phyloP scores from a whole-genome alignment of 2,888 invertebrate genomes.

The Ormia ochracea region DNA sequence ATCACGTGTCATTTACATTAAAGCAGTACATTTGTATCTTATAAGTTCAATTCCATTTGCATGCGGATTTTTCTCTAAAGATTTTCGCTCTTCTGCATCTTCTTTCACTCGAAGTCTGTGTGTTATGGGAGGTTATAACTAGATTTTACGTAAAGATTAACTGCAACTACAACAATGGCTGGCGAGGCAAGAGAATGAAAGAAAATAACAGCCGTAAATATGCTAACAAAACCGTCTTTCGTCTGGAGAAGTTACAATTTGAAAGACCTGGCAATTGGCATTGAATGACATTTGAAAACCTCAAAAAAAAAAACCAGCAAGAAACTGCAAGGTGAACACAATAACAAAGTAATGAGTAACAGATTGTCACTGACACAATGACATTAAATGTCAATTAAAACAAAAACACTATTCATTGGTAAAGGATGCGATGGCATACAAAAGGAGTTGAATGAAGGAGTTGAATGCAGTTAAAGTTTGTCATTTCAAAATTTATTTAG shows the following conservation, averaged over 20 bases:
- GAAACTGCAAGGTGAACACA: background rate
- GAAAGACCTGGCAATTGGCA: conserved; percentile 58
- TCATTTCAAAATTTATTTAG: conserved; percentile 3
- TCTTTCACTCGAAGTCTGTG: conserved; percentile 4
- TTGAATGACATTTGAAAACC: conserved; percentile 60
- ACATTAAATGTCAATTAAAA: conserved; percentile 65
- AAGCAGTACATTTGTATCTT: conserved; percentile 59
- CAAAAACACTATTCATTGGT: conserved; percentile 36
- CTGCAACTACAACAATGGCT: conserved; percentile 3
- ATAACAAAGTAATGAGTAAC: conserved; percentile 37
- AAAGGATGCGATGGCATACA: background rate
- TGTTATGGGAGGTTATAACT: conserved; percentile 49
- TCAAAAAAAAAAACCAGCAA: background rate
- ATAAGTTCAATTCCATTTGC: conserved; percentile 53
- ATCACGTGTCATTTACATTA: conserved; percentile 60
- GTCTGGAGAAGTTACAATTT: conserved; percentile 16
- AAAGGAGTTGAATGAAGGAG: background rate
- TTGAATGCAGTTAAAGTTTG: background rate
- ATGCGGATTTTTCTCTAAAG: conserved; percentile 38
- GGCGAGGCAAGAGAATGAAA: background rate
- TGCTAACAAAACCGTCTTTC: conserved; percentile 23
- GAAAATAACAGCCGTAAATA: conserved; percentile 48
- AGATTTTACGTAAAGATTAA: conserved; percentile 57
- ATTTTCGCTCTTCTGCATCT: background rate
- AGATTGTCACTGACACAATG: conserved; percentile 64